Evolutionary conservation across 2,113 vertebrate genomes (phyloP).

Genomic region (Motacilla tschutschensis): DNA sequence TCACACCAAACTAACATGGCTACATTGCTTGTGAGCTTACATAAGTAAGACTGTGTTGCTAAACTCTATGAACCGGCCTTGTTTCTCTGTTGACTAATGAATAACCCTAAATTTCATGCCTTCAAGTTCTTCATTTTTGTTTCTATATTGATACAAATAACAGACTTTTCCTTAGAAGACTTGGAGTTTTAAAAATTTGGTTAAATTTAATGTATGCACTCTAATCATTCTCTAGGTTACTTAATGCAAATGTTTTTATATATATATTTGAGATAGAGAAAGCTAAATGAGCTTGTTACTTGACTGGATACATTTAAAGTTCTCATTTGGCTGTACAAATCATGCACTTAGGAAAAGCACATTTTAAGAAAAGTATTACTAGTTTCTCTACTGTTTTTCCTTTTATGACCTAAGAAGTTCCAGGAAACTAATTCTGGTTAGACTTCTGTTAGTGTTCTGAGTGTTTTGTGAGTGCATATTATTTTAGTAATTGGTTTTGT

Average conservation of each 20-base stretch:
- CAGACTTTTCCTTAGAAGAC: background rate
- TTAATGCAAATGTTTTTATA: background rate
- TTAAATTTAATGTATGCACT: background rate
- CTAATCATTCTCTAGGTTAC: background rate
- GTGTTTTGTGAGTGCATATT: background rate
- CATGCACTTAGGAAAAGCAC: background rate
- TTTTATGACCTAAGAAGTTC: constrained; percentile 29
- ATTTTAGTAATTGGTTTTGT: background rate
- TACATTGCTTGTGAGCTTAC: background rate
- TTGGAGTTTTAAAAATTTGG: background rate
- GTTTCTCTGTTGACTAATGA: background rate
- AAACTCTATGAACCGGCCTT: background rate
- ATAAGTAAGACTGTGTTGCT: background rate
- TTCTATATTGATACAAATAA: background rate
- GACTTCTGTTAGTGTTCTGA: background rate
- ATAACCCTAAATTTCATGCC: background rate
- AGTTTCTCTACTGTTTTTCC: constrained; percentile 13
- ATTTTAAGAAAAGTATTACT: constrained; percentile 32
- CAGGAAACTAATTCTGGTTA: background rate
- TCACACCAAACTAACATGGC: background rate
- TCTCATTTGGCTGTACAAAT: constrained; percentile 30
- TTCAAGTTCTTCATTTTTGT: background rate
- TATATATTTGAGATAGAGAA: background rate
- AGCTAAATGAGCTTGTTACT: background rate
- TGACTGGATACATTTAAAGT: background rate